Conservation (phyloP, 1,140 invertebrate genomes). For the Chrysomallon squamiferum region DNA sequence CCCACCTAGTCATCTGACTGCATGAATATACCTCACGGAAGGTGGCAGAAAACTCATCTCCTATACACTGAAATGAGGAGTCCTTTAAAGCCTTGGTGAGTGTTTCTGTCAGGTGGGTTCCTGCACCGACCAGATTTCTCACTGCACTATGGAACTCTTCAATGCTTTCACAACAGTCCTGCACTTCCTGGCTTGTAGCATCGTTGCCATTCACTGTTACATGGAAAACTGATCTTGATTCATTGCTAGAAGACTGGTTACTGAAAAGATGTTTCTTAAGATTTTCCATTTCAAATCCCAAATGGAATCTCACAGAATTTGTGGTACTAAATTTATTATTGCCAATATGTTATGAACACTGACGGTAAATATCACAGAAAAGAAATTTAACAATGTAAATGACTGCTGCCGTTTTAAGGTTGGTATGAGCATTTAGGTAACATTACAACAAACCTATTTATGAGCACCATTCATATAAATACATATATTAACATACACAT, state of each 20-base stretch:
- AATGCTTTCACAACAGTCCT: slow-evolving; percentile 30
- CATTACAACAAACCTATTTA: too few species aligned
- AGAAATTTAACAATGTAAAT: too few species aligned
- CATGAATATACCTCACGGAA: slow-evolving; percentile 37
- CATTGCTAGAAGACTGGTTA: slow-evolving; percentile 10
- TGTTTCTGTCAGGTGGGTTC: slow-evolving; percentile 39
- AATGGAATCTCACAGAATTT: not conserved
- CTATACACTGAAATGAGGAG: slow-evolving; percentile 34
- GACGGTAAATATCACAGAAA: too few species aligned
- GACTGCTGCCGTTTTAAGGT: too few species aligned
- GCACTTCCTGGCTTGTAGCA: slow-evolving; percentile 16
- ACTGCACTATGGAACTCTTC: slow-evolving; percentile 35
- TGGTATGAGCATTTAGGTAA: too few species aligned
- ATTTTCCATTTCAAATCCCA: slow-evolving; percentile 19
- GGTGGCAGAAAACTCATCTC: slow-evolving; percentile 16
- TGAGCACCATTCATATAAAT: too few species aligned
- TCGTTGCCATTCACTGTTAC: slow-evolving; percentile 4
- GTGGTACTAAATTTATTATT: not conserved
- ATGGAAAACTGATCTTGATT: slow-evolving; percentile 21
- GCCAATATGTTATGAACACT: too few species aligned
- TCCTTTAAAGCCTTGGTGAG: slow-evolving; percentile 33
- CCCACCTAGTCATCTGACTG: slow-evolving; percentile 25
- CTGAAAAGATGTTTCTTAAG: slow-evolving; percentile 17
- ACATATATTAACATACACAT: too few species aligned
- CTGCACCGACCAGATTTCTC: slow-evolving; percentile 46